phyloP scores from a whole-genome alignment of 1,140 invertebrate species.

The Tetragonula clypearis region DNA sequence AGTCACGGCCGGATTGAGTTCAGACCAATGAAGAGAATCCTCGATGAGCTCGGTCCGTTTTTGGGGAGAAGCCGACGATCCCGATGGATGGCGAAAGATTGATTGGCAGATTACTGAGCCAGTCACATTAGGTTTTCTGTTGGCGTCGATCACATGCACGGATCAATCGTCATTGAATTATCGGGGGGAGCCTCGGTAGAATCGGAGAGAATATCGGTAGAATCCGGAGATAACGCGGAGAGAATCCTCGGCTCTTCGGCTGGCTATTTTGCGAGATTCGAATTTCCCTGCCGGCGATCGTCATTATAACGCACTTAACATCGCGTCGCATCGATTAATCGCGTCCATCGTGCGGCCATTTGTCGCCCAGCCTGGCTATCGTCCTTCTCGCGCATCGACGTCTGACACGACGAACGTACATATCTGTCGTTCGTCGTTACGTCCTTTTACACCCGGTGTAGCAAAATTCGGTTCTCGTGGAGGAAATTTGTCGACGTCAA shows the following conservation, averaged over 20 bases:
- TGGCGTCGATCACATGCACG: neutral
- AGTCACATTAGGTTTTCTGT: neutral
- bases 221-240: neutral
- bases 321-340: constrained; percentile 23
- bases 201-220: neutral
- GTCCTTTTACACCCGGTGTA: neutral
- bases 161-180: constrained; percentile 42
- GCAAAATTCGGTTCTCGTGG: neutral
- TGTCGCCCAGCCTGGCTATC: neutral
- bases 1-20: neutral
- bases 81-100: neutral
- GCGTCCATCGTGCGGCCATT: constrained; percentile 8
- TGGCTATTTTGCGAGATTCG: constrained; percentile 15
- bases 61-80: neutral
- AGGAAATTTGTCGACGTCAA: too few species aligned
- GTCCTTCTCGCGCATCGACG: neutral
- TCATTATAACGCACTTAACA: constrained; percentile 41
- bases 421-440: neutral
- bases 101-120: neutral
- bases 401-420: neutral
- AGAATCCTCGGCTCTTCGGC: neutral
- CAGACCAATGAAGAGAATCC: neutral
- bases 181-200: neutral
- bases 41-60: neutral
- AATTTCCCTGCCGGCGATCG: constrained; percentile 14